phyloP scores from a whole-genome alignment of 1,140 invertebrate genomes.

The Agraylea sexmaculata region DNA sequence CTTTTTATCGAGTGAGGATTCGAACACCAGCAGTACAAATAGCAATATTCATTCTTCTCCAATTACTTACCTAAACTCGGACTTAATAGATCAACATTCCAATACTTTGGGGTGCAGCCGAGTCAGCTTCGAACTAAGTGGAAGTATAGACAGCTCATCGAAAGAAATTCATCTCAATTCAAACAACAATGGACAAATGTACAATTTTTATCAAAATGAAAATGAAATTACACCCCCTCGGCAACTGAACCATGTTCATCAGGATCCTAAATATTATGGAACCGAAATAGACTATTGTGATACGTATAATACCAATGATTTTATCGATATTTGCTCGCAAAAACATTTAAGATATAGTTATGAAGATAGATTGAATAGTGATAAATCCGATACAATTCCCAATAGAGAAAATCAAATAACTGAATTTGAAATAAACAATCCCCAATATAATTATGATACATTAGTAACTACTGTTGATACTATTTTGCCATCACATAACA shows the following conservation, averaged over 20 bases:
- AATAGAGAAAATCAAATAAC: no score
- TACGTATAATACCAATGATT: conserved; percentile 14
- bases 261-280: conserved; percentile 18
- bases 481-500: conserved; percentile 7
- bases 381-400: conserved; percentile 15
- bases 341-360: conserved; percentile 19
- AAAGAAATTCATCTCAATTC: conserved; percentile 10
- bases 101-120: conserved; percentile 12
- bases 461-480: conserved; percentile 8
- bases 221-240: conserved; percentile 5
- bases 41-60: conserved; percentile 25
- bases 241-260: conserved; percentile 4
- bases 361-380: conserved; percentile 16
- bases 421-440: conserved; percentile 17
- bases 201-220: conserved; percentile 13
- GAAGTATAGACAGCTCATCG: conserved; percentile 5
- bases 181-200: conserved; percentile 11
- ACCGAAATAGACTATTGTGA: conserved; percentile 9
- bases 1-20: conserved; percentile 30
- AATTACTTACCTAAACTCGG: conserved; percentile 30
- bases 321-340: conserved; percentile 10
- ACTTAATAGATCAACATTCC: conserved; percentile 18
- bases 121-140: conserved; percentile 13
- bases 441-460: conserved; percentile 16
- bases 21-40: conserved; percentile 41